These are phyloP conservation scores for Arctopsyche grandis DNA, from an alignment of 1,140 invertebrate species.

Conservation along the genomic window DNA sequence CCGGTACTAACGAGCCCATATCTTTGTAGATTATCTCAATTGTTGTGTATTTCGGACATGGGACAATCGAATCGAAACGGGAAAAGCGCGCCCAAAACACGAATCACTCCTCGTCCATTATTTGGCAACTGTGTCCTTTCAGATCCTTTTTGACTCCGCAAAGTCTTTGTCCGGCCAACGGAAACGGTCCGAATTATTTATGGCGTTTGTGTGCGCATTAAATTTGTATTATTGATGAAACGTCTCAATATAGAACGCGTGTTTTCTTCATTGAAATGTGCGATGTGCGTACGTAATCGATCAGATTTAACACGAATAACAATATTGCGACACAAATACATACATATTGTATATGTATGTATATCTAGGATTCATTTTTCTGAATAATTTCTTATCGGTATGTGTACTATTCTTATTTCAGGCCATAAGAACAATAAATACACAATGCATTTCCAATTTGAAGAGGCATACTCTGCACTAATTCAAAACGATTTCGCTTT, in stretches of 20 bases:
- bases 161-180: background rate
- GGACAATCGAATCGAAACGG: conserved; percentile 27
- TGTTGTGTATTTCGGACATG: conserved; percentile 15
- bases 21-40: conserved; percentile 49
- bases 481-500: no score
- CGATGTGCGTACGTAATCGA: background rate
- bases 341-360: background rate
- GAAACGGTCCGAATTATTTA: background rate
- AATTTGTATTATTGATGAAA: background rate
- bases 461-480: no score
- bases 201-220: background rate
- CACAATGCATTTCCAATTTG: no score
- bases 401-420: no score
- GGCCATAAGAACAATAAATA: no score
- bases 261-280: background rate
- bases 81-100: background rate
- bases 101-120: conserved; percentile 18
- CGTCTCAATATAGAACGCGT: background rate
- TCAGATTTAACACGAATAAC: no score
- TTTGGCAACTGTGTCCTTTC: no score
- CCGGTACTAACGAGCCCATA: conserved; percentile 51
- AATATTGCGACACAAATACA: no score
- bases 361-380: background rate
- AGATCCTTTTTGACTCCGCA: background rate
- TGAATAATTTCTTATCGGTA: no score